phyloP scores from a whole-genome alignment of 2,113 vertebrate genomes.

The Mormyrus iriodes region DNA sequence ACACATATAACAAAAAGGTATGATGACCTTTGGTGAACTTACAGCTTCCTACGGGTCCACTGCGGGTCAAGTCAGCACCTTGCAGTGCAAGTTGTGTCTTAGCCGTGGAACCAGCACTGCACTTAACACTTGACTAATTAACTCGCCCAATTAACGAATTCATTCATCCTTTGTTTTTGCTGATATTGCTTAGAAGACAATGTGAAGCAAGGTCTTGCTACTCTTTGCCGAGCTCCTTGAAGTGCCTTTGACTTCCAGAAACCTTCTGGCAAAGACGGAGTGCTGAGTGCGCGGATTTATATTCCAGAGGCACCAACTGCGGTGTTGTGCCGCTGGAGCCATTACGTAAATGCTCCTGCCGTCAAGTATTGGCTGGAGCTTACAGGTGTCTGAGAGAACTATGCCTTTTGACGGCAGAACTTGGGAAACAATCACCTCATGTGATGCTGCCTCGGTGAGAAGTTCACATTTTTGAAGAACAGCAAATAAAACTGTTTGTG shows the following conservation, averaged over 20 bases:
- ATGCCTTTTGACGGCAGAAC: neutral
- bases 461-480: neutral
- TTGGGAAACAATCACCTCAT: neutral
- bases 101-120: neutral
- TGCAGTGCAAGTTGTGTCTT: neutral
- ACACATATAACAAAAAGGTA: neutral
- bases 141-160: neutral
- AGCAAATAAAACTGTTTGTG: slow-evolving; percentile 2
- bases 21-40: slow-evolving; percentile 16
- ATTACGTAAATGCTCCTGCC: neutral
- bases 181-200: neutral
- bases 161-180: neutral
- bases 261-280: neutral
- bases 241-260: slow-evolving; percentile 7
- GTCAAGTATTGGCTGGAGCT: neutral
- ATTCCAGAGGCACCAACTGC: neutral
- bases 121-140: neutral
- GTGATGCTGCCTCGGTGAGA: too few relatives aligned
- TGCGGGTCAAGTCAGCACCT: too few relatives aligned
- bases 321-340: too few relatives aligned
- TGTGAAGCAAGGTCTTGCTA: neutral
- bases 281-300: neutral
- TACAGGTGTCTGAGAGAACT: neutral
- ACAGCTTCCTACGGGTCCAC: too few relatives aligned
- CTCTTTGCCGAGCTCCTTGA: neutral